Percentiles rank a stretch among this genome's conserved stretches.
Conservation (phyloP, 2,888 invertebrate genomes). For the Idaea aversata region DNA sequence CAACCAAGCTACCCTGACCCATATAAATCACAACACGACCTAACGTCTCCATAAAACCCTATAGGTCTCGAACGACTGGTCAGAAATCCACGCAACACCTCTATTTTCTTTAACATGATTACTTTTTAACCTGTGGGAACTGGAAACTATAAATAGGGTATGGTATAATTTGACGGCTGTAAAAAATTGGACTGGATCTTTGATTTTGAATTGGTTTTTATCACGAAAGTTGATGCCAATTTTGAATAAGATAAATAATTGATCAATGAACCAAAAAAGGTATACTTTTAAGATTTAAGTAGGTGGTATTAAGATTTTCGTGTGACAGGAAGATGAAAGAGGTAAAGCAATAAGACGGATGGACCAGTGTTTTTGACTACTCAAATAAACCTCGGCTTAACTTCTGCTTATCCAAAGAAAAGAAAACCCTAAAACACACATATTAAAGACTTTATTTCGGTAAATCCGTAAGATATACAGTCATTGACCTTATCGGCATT, state of each 20-base stretch:
- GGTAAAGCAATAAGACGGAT: background rate
- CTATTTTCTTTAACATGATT: constrained; percentile 56
- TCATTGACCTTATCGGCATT: background rate
- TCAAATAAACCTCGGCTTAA: background rate
- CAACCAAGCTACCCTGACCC: constrained; percentile 20
- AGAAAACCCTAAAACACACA: background rate
- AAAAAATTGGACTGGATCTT: constrained; percentile 28
- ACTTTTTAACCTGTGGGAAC: constrained; percentile 60
- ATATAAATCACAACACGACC: constrained; percentile 10
- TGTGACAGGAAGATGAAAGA: background rate
- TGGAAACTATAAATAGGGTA: constrained; percentile 41
- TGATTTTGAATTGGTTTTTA: constrained; percentile 8
- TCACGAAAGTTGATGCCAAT: background rate
- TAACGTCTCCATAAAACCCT: constrained; percentile 13
- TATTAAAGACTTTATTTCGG: background rate
- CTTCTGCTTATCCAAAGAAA: background rate
- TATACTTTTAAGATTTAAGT: no score
- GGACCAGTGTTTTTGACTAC: background rate
- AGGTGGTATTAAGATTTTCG: background rate
- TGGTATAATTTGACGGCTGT: constrained; percentile 41
- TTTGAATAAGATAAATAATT: no score
- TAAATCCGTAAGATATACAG: background rate
- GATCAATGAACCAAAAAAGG: no score
- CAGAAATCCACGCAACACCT: constrained; percentile 45
- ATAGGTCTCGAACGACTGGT: constrained; percentile 36